Base-by-base conservation (phyloP, 1,140 invertebrate genomes). In the Solen grandis region DNA sequence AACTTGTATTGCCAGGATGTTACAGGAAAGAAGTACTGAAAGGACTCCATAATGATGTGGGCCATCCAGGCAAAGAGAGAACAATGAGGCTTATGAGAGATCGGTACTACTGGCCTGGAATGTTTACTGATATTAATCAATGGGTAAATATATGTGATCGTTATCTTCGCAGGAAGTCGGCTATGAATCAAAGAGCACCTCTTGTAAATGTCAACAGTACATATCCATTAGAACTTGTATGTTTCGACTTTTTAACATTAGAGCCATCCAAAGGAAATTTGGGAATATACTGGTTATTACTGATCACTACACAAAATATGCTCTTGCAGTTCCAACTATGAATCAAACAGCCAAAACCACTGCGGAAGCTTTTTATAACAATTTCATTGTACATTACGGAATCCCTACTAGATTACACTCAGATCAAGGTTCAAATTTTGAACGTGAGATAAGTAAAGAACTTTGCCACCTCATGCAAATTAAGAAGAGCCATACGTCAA, bases 151-250 rank as follows among this genome's bases (percentile, higher is more conserved):
- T 31, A 70, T 81, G 78, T 73, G 68, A 41, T 19, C 8, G 68
- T 22, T 81, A 66, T 38, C 19, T 81, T 3, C 5, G 27, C 25
- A 46, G 3, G n/a, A 41, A 69, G 46, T 38, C 22, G 38, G 38
- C 14, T 10, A 46, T 52, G 8, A 57, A 41, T 3, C 19, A 2
- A 5, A 72, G 60, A 68, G 62, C 69, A 29, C 76, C 76, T 38
- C 29, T 81, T 16, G 63, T 72, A 14, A 78, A 72, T 57, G 54
- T 76, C 2, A 16, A 27, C 4, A 82, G 72, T 0, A 41, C 60
- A 5, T 46, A 66, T 22, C 63, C 81, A n/a, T 59, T 82, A n/a
- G 63, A 82, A 25, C 38, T 82, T 16, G 65, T 82, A 29, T 82
- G 63, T 22, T 72, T 70, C 27, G 81, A 82, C 27, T 82, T 31